Percentiles rank a stretch among this genome's conserved stretches.
phyloP scores from a whole-genome alignment of 2,888 invertebrate species.

The Rhamnusium bicolor region DNA sequence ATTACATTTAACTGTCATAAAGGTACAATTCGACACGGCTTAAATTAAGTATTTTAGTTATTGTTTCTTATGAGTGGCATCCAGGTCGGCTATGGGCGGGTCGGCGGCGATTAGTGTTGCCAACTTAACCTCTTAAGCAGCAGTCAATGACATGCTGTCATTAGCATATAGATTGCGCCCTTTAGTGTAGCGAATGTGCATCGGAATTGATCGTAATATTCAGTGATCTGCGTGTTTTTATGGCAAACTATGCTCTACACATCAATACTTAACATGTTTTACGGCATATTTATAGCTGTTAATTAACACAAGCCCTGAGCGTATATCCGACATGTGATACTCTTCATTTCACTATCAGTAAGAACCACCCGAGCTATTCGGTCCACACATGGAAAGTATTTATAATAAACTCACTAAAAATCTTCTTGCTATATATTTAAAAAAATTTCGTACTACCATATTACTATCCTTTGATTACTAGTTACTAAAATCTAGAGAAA shows the following conservation, averaged over 20 bases:
- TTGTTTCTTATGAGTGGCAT: constrained; percentile 54
- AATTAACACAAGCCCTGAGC: constrained; percentile 65
- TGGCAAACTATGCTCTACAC: constrained; percentile 59
- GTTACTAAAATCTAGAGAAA: no score
- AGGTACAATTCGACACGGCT: constrained; percentile 57
- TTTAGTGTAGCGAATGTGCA: constrained; percentile 65
- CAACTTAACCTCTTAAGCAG: constrained; percentile 67
- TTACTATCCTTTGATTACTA: no score
- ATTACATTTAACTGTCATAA: constrained; percentile 54
- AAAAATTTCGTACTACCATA: no score
- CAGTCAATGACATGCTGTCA: constrained; percentile 63
- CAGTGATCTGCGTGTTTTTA: constrained; percentile 64
- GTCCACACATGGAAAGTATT: background rate
- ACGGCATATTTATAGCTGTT: constrained; percentile 67
- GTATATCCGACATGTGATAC: constrained; percentile 49
- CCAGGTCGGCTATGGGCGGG: constrained; percentile 48
- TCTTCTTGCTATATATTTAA: no score
- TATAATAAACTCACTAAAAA: background rate
- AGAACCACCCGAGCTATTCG: background rate
- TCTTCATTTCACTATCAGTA: constrained; percentile 26
- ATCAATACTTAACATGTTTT: constrained; percentile 65
- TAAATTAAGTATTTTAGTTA: constrained; percentile 54
- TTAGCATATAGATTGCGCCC: constrained; percentile 71
- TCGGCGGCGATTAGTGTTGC: constrained; percentile 65
- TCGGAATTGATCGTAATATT: constrained; percentile 62